Percentiles rank a stretch among this genome's conserved stretches.
These are phyloP conservation scores for Ctenopoma kingsleyae DNA, from an alignment of 2,797 vertebrate genomes.

Conservation along the genomic window DNA sequence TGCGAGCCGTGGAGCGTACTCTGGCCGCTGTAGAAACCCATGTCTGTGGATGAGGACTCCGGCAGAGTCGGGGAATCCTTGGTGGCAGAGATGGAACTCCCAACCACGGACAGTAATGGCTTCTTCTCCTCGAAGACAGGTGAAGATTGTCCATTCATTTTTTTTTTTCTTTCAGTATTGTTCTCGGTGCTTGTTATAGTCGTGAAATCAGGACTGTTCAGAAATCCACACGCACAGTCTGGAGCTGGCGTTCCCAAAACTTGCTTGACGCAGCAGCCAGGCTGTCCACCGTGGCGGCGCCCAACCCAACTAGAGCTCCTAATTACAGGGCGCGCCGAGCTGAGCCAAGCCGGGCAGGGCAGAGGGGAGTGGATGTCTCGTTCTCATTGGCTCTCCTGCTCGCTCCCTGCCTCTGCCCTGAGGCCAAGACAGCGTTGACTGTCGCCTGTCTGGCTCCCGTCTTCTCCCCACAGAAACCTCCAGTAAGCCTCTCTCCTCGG, in stretches of 20 bases:
- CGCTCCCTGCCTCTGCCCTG: constrained; percentile 83
- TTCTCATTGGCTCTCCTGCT: constrained; percentile 91
- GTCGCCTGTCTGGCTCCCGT: constrained; percentile 82
- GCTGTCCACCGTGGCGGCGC: constrained; percentile 84
- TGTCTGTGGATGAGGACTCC: constrained; percentile 89
- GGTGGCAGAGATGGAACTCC: constrained; percentile 76
- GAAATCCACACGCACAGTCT: constrained; percentile 45
- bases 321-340: constrained; percentile 90
- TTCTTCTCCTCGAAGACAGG: constrained; percentile 91
- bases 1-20: constrained; percentile 75
- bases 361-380: constrained; percentile 84
- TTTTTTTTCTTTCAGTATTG: too few relatives aligned
- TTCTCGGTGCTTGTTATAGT: not conserved
- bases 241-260: constrained; percentile 59
- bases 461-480: constrained; percentile 79
- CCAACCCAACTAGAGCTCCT: constrained; percentile 90
- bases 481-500: constrained; percentile 60
- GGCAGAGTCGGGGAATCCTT: constrained; percentile 91
- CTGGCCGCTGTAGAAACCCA: constrained; percentile 91
- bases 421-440: constrained; percentile 86
- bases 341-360: constrained; percentile 72
- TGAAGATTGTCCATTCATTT: constrained; percentile 73
- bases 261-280: constrained; percentile 70
- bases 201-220: not conserved
- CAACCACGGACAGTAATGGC: constrained; percentile 85